These are phyloP conservation scores for Colletes collaris DNA, from an alignment of 2,888 invertebrate species.

Conservation along the genomic window DNA sequence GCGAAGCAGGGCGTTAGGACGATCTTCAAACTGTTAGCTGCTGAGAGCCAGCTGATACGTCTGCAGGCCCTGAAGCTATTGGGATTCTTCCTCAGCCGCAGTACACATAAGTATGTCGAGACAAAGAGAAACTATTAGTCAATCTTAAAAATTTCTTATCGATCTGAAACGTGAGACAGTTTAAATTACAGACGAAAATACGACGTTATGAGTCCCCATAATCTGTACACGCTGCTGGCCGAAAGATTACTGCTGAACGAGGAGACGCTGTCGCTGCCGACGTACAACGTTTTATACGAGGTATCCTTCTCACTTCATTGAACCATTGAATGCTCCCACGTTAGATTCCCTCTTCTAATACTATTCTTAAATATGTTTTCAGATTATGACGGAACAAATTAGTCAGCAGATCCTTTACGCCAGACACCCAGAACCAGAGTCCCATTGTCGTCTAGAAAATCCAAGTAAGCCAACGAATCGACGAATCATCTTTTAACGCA, in stretches of 20 bases:
- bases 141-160: background rate
- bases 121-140: constrained; percentile 49
- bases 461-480: constrained; percentile 90
- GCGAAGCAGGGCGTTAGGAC: constrained; percentile 98
- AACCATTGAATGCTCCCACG: background rate
- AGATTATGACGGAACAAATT: constrained; percentile 98
- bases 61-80: constrained; percentile 97
- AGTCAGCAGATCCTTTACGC: constrained; percentile 97
- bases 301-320: constrained; percentile 77
- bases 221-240: constrained; percentile 97
- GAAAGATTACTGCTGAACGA: constrained; percentile 95
- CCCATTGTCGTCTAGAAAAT: constrained; percentile 97
- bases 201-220: constrained; percentile 99
- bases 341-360: background rate
- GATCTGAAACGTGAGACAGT: constrained; percentile 34
- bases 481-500: background rate
- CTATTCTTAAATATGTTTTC: constrained; percentile 36
- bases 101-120: constrained; percentile 95
- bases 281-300: constrained; percentile 99
- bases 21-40: constrained; percentile 97
- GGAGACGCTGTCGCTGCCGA: constrained; percentile 95
- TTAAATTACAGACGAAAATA: constrained; percentile 93
- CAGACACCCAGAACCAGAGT: constrained; percentile 97
- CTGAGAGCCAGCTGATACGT: constrained; percentile 97
- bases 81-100: constrained; percentile 98